phyloP scores from a whole-genome alignment of 1,140 invertebrate genomes.

The Muscidifurax raptorellus region DNA sequence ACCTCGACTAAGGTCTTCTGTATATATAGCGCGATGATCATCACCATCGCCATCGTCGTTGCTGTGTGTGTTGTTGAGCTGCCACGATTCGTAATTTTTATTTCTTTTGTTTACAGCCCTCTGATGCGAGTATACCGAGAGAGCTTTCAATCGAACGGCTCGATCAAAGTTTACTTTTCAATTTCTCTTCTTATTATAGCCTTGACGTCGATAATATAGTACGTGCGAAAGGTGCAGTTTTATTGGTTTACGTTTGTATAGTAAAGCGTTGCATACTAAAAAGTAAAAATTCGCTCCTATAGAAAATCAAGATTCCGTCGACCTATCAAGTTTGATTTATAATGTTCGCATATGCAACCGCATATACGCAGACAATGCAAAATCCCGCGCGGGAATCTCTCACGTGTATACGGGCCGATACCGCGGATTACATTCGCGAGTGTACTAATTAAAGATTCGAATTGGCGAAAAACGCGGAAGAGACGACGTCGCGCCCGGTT shows the following conservation, averaged over 20 bases:
- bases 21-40: not conserved
- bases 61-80: not conserved
- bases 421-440: not conserved
- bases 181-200: slow-evolving; percentile 4
- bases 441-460: slow-evolving; percentile 22
- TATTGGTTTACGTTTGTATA: too few species aligned
- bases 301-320: not conserved
- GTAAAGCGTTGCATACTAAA: not conserved
- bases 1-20: slow-evolving; percentile 28
- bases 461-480: slow-evolving; percentile 44
- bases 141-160: slow-evolving; percentile 36
- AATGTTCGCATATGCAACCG: not conserved
- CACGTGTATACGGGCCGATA: not conserved
- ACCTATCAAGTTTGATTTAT: slow-evolving; percentile 9
- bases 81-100: slow-evolving; percentile 1
- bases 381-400: slow-evolving; percentile 12
- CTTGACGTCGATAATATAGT: too few species aligned
- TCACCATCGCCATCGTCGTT: slow-evolving; percentile 14
- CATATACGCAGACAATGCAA: not conserved
- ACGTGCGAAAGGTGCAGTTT: not conserved
- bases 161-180: slow-evolving; percentile 29
- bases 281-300: not conserved
- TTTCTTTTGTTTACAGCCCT: not conserved
- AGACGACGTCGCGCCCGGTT: slow-evolving; percentile 36
- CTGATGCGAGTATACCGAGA: not conserved